Evolutionary conservation across 2,797 vertebrate species (phyloP).

Genomic region (Gila robusta): DNA sequence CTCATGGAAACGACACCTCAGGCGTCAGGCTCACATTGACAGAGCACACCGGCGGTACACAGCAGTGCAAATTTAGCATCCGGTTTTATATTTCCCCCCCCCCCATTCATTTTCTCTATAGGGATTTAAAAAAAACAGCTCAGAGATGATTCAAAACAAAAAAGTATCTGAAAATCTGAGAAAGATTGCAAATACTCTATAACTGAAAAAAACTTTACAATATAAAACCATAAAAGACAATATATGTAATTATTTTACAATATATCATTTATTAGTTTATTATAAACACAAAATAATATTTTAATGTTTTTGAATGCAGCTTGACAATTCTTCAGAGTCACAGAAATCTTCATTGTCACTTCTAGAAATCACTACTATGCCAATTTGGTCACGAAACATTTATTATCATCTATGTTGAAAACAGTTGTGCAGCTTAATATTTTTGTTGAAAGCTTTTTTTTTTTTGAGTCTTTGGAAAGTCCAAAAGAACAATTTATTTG

Average conservation of each 20-base stretch:
- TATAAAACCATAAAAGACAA: neutral
- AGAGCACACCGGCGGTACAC: neutral
- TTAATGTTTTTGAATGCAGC: neutral
- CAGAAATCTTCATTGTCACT: neutral
- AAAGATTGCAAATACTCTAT: neutral
- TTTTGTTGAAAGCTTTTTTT: neutral
- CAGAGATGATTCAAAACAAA: neutral
- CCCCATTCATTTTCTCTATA: neutral
- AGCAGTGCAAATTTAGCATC: neutral
- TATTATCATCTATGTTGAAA: neutral
- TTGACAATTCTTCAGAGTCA: neutral
- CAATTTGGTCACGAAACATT: neutral
- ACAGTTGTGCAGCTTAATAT: neutral
- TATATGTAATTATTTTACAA: neutral
- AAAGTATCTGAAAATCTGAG: neutral
- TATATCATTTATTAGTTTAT: neutral
- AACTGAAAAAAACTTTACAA: neutral
- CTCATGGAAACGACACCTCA: constrained; percentile 34
- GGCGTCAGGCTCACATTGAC: constrained; percentile 4
- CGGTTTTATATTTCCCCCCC: neutral
- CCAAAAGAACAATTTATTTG: neutral
- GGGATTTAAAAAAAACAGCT: neutral
- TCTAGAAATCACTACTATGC: neutral
- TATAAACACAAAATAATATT: neutral
- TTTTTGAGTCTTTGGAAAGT: neutral